Percentiles rank a stretch among this genome's conserved stretches.
These are phyloP conservation scores for Belonocnema kinseyi DNA, from an alignment of 1,140 invertebrate species.

Conservation along the genomic window DNA sequence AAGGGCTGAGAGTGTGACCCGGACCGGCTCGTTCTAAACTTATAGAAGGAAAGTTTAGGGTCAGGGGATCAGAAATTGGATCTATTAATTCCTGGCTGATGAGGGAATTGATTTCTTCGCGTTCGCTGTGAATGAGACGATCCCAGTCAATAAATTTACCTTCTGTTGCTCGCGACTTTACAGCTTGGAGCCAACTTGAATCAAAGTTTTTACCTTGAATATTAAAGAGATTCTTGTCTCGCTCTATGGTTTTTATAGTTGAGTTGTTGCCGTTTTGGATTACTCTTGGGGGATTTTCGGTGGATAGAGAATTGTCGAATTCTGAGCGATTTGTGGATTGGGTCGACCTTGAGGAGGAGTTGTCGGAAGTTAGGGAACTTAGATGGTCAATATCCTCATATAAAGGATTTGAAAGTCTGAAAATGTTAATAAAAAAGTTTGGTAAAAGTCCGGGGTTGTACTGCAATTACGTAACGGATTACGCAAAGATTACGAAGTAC, in stretches of 20 bases:
- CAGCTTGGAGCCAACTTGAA: conserved; percentile 43
- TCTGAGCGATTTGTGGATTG: conserved; percentile 64
- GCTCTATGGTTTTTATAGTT: conserved; percentile 38
- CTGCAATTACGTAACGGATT: too few species aligned
- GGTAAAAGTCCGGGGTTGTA: too few species aligned
- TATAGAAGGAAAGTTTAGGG: conserved; percentile 64
- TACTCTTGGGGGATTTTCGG: conserved; percentile 2
- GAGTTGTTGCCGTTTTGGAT: conserved; percentile 34
- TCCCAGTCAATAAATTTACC: conserved; percentile 65
- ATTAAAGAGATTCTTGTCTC: conserved; percentile 41
- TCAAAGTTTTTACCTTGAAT: conserved; percentile 56
- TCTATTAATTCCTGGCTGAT: conserved; percentile 58
- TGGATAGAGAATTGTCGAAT: conserved; percentile 41
- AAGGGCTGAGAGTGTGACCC: conserved; percentile 62
- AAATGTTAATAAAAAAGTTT: conserved; percentile 49
- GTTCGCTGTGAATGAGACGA: conserved; percentile 61
- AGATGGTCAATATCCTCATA: conserved; percentile 68
- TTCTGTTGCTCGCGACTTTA: conserved; percentile 39
- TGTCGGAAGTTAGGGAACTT: conserved; percentile 62
- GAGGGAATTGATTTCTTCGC: conserved; percentile 60
- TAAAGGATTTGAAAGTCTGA: conserved; percentile 68
- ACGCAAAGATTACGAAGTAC: too few species aligned
- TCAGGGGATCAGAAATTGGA: conserved; percentile 54
- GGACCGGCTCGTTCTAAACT: conserved; percentile 63
- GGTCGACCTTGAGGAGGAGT: conserved; percentile 64